Base-by-base conservation (phyloP, 2,797 vertebrate species). In the Octomys mimax region DNA sequence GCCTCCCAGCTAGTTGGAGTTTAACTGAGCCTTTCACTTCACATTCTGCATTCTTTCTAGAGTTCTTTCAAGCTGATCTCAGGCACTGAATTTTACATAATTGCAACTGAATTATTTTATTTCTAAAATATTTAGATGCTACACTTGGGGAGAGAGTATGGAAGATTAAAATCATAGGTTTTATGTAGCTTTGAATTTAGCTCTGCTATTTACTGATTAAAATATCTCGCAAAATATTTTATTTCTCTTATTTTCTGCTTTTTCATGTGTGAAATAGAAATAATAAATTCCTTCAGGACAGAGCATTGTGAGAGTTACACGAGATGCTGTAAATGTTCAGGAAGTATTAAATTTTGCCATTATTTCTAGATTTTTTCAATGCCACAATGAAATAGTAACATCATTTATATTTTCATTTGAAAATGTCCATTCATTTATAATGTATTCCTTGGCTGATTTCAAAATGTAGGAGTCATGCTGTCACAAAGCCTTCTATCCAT, bases 181-280 rank as follows among this genome's bases (percentile, higher is more conserved):
- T 87, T 70, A 57, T 28, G 13, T 31, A 36, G 21, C 4, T 85
- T 62, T 82, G 54, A 85, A 90, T 92, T 82, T 21, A 88, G 11
- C 26, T 90, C 64, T 71, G 61, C 36, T 87, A 59, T 61, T 95
- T 83, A n/a, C 79, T 86, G 73, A 36, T 21, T 49, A 28, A 52
- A n/a, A 2, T 77, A 54, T 80, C 24, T 33, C 77, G 59, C 24
- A 52, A 87, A 66, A 78, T 59, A 84, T 66, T 68, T 92, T 19
- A 12, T 52, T 95, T 84, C 95, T 87, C 31, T 85, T 71, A 77
- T 78, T 84, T 94, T 92, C 75, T 90, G 24, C 9, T 54, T 84
- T 94, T 83, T 83, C 57, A 26, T 81, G 9, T 87, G 22, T 84
- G 68, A 93, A 66, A 88, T 82, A 68, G 4, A 83, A 87, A 42